Conservation (phyloP, 1,140 invertebrate species). For the Pseudachorutes palmiensis region DNA sequence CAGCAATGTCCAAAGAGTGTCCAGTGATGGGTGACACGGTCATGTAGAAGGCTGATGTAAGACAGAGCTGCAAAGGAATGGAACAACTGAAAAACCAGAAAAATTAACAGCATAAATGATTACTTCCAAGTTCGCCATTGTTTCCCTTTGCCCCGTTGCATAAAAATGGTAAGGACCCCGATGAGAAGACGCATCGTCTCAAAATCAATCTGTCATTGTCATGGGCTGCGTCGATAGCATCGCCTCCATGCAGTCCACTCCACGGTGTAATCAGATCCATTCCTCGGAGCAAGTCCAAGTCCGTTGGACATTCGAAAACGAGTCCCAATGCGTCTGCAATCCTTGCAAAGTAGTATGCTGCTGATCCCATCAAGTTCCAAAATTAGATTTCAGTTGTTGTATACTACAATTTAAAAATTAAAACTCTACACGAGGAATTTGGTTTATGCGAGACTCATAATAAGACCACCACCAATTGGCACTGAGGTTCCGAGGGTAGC, state of each 20-base stretch:
- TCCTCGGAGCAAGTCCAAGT: neutral
- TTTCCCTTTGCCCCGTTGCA: neutral
- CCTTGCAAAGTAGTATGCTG: neutral
- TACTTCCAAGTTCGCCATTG: neutral
- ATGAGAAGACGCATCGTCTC: neutral
- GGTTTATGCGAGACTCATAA: neutral
- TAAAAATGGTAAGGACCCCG: neutral
- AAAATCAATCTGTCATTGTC: neutral
- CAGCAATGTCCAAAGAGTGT: slow-evolving; percentile 14
- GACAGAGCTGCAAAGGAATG: slow-evolving; percentile 1
- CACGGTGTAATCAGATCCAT: slow-evolving; percentile 8
- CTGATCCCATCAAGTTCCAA: neutral
- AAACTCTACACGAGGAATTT: no score
- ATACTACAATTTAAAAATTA: no score
- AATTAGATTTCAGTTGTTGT: neutral
- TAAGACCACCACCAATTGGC: neutral
- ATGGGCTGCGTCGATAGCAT: neutral
- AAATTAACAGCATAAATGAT: neutral
- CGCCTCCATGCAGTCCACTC: neutral
- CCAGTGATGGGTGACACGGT: neutral
- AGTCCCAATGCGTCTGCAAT: neutral
- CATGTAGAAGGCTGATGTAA: slow-evolving; percentile 9
- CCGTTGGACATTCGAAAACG: neutral
- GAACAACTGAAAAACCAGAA: neutral
- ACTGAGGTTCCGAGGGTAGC: neutral